Conservation (phyloP, 2,888 invertebrate genomes). For the Nymphalis urticae region DNA sequence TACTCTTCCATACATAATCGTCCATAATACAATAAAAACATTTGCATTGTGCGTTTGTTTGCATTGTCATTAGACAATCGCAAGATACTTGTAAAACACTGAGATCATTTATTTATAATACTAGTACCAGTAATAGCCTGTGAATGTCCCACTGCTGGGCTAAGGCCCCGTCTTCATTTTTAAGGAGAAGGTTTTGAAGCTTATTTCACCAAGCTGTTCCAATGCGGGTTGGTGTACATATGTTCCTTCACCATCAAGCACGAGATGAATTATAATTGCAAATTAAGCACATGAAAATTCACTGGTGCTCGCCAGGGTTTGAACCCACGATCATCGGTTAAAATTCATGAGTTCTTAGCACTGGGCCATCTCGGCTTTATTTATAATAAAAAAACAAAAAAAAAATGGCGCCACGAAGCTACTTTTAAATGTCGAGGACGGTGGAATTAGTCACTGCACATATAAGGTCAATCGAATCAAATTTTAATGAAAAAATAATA, state of each 20-base stretch:
- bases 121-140: too few species aligned
- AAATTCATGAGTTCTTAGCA: too few species aligned
- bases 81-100: constrained; percentile 3
- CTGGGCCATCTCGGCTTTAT: not conserved
- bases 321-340: too few species aligned
- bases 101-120: constrained; percentile 17
- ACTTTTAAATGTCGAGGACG: constrained; percentile 35
- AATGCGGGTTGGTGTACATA: too few species aligned
- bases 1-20: constrained; percentile 2
- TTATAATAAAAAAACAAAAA: constrained; percentile 17
- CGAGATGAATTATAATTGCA: too few species aligned
- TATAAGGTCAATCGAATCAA: not conserved
- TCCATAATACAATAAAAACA: constrained; percentile 8
- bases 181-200: too few species aligned
- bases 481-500: not conserved
- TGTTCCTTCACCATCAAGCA: too few species aligned
- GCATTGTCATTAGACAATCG: constrained; percentile 19
- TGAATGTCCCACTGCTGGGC: too few species aligned
- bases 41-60: constrained; percentile 6
- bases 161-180: too few species aligned
- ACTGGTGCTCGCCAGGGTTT: too few species aligned
- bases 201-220: too few species aligned
- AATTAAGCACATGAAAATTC: too few species aligned
- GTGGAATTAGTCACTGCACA: constrained; percentile 13
- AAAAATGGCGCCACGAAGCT: constrained; percentile 19